These are phyloP conservation scores for Melinaea menophilus DNA, from an alignment of 2,888 invertebrate species.

Conservation along the genomic window DNA sequence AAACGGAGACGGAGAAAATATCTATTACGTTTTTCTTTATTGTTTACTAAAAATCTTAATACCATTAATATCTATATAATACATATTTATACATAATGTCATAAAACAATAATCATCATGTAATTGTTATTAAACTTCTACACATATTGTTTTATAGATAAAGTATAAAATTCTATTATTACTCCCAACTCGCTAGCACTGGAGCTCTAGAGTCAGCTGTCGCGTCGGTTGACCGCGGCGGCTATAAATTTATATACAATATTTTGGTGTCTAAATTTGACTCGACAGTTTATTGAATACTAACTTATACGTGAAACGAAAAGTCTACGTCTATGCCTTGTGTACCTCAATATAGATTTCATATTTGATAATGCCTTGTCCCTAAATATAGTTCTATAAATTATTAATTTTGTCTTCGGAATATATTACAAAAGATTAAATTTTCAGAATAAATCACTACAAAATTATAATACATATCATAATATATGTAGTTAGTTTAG, in stretches of 20 bases:
- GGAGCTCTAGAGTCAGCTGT: slow-evolving; percentile 32
- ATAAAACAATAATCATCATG: no score
- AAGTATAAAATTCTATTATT: slow-evolving; percentile 12
- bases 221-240: slow-evolving; percentile 50
- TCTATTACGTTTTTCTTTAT: no score
- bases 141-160: no score
- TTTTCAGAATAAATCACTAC: no score
- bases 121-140: no score
- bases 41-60: no score
- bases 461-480: no score
- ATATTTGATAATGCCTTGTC: slow-evolving; percentile 3
- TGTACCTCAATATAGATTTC: background rate
- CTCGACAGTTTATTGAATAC: slow-evolving; percentile 28
- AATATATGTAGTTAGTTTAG: background rate
- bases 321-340: slow-evolving; percentile 11
- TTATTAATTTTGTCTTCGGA: no score
- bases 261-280: slow-evolving; percentile 52
- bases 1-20: no score
- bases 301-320: slow-evolving; percentile 11
- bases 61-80: no score
- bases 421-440: no score
- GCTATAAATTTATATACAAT: slow-evolving; percentile 65
- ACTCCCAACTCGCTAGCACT: slow-evolving; percentile 34
- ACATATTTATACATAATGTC: no score
- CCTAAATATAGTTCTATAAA: background rate